phyloP scores from a whole-genome alignment of 2,113 vertebrate genomes.

The Motacilla alba region DNA sequence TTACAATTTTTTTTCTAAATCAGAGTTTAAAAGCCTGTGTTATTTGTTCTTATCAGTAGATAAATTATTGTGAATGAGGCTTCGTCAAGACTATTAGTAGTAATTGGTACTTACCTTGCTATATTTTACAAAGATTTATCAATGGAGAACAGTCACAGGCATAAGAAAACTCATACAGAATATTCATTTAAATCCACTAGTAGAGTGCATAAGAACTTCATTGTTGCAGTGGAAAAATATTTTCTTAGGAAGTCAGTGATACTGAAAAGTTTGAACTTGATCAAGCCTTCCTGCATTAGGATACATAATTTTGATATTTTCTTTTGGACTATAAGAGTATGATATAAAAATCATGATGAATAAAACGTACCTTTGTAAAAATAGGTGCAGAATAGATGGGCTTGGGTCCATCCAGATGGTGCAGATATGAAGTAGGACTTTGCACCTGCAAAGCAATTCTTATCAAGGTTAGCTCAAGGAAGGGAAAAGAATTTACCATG shows the following conservation, averaged over 20 bases:
- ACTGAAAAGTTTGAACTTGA: not conserved
- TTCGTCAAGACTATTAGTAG: not conserved
- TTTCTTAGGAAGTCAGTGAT: not conserved
- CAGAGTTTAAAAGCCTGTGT: not conserved
- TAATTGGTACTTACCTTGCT: not conserved
- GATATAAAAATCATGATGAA: not conserved
- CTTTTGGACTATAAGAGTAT: not conserved
- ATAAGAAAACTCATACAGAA: not conserved
- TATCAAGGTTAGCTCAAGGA: not conserved
- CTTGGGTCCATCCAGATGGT: conserved; percentile 71
- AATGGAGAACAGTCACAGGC: not conserved
- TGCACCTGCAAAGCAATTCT: conserved; percentile 77
- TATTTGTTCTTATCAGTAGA: not conserved
- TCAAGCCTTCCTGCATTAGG: not conserved
- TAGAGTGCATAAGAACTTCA: not conserved
- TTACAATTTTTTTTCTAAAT: not conserved
- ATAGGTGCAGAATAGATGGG: conserved; percentile 72
- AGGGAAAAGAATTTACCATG: not conserved
- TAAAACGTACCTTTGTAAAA: conserved; percentile 87
- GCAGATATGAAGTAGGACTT: conserved; percentile 83
- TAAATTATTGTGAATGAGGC: not conserved
- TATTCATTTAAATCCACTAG: not conserved
- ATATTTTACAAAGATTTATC: not conserved
- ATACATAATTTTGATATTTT: not conserved
- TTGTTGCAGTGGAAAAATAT: not conserved